Percentiles rank a stretch among this genome's conserved stretches.
phyloP scores from a whole-genome alignment of 2,797 vertebrate species.

The Eidolon dupreanum region DNA sequence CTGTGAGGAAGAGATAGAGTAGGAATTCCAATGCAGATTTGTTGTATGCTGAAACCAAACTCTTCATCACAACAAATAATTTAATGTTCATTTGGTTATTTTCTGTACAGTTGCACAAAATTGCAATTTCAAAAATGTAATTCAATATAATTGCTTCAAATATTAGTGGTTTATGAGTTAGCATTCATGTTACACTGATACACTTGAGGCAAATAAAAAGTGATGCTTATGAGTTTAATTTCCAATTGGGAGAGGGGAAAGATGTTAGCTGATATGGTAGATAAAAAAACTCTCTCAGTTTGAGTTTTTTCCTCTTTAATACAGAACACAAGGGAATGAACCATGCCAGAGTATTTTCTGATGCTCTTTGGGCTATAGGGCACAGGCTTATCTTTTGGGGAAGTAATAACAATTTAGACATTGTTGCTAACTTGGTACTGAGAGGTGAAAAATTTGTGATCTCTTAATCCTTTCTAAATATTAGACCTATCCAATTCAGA shows the following conservation, averaged over 20 bases:
- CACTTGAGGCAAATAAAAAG: conserved; percentile 7
- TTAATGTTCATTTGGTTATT: conserved; percentile 32
- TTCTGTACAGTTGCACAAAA: conserved; percentile 20
- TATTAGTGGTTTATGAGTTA: not conserved
- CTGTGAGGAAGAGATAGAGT: not conserved
- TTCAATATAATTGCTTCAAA: conserved; percentile 21
- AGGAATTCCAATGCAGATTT: not conserved
- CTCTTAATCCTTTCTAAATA: not conserved
- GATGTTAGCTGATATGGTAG: not conserved
- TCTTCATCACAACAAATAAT: not conserved
- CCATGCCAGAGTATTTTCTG: not conserved
- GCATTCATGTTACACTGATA: not conserved
- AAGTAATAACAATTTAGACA: not conserved
- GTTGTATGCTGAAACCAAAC: not conserved
- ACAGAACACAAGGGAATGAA: not conserved
- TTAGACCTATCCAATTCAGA: not conserved
- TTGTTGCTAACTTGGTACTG: not conserved
- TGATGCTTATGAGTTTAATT: not conserved
- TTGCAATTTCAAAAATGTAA: conserved; percentile 60
- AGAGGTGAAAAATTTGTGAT: not conserved
- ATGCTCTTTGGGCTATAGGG: not conserved
- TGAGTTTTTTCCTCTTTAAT: not conserved
- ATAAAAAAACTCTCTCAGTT: not conserved
- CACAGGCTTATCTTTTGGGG: not conserved
- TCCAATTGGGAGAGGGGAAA: not conserved